Percentiles rank a stretch among this genome's conserved stretches.
Evolutionary conservation across 2,888 invertebrate genomes (phyloP).

Genomic region (Adelognathus sp.): DNA sequence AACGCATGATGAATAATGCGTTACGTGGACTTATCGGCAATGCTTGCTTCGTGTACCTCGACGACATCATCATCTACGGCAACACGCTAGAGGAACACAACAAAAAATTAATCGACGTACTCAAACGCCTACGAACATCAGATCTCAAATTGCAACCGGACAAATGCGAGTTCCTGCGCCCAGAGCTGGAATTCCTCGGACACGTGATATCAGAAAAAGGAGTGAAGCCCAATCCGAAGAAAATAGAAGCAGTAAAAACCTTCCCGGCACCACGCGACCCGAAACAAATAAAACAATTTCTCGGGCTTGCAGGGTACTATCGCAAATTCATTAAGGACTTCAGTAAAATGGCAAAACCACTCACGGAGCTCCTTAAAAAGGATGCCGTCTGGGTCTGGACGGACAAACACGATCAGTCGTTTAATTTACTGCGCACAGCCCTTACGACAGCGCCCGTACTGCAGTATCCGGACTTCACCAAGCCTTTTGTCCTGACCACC

Average conservation of each 20-base stretch:
- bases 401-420: not conserved
- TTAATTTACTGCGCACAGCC: not conserved
- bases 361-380: constrained; percentile 16
- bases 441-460: not conserved
- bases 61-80: too few relatives aligned
- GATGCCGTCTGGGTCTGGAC: not conserved
- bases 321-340: constrained; percentile 59
- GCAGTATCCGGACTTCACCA: not conserved
- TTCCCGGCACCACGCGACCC: constrained; percentile 56
- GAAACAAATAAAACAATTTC: constrained; percentile 60
- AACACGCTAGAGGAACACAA: too few relatives aligned
- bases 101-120: too few relatives aligned
- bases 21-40: too few relatives aligned
- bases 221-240: constrained; percentile 60
- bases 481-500: not conserved
- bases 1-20: too few relatives aligned
- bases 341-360: constrained; percentile 40
- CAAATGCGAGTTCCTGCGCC: constrained; percentile 52
- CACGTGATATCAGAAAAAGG: too few relatives aligned
- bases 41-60: too few relatives aligned
- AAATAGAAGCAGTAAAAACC: constrained; percentile 50
- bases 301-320: constrained; percentile 62
- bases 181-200: constrained; percentile 46
- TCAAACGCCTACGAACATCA: constrained; percentile 27
- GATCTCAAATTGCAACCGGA: too few relatives aligned